phyloP scores from a whole-genome alignment of 2,113 vertebrate genomes.

The Phoenicopterus ruber region DNA sequence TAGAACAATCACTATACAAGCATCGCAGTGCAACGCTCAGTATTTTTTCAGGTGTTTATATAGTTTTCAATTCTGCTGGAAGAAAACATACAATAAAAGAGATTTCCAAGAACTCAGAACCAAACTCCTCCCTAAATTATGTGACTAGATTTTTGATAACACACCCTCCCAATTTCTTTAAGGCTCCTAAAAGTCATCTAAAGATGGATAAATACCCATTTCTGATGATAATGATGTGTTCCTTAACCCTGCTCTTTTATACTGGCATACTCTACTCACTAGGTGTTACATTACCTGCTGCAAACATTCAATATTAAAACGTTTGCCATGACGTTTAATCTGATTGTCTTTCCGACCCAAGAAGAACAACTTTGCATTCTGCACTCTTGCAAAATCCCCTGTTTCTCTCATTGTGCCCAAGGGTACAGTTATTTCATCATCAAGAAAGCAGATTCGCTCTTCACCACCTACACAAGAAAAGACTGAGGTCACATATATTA shows the following conservation, averaged over 20 bases:
- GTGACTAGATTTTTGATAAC: not conserved
- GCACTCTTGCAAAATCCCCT: constrained; percentile 87
- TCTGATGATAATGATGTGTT: not conserved
- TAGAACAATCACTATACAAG: not conserved
- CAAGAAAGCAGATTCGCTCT: constrained; percentile 87
- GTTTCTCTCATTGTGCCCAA: constrained; percentile 87
- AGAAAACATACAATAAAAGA: not conserved
- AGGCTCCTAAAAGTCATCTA: not conserved
- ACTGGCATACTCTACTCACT: not conserved
- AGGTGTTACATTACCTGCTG: constrained; percentile 77
- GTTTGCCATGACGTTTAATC: constrained; percentile 90
- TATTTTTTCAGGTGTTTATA: not conserved
- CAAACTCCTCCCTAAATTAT: not conserved
- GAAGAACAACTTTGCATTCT: constrained; percentile 76
- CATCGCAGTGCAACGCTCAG: not conserved
- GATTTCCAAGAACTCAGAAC: not conserved
- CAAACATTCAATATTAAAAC: constrained; percentile 81
- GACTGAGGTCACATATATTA: not conserved
- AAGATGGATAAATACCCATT: not conserved
- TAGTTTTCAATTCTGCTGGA: not conserved
- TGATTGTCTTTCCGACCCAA: constrained; percentile 88
- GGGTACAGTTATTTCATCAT: constrained; percentile 75
- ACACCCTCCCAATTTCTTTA: not conserved
- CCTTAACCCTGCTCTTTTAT: not conserved
- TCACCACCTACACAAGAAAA: constrained; percentile 80